Percentiles rank a stretch among this genome's conserved stretches.
Conservation (phyloP, 2,113 vertebrate species). For the Coreoperca whiteheadi region DNA sequence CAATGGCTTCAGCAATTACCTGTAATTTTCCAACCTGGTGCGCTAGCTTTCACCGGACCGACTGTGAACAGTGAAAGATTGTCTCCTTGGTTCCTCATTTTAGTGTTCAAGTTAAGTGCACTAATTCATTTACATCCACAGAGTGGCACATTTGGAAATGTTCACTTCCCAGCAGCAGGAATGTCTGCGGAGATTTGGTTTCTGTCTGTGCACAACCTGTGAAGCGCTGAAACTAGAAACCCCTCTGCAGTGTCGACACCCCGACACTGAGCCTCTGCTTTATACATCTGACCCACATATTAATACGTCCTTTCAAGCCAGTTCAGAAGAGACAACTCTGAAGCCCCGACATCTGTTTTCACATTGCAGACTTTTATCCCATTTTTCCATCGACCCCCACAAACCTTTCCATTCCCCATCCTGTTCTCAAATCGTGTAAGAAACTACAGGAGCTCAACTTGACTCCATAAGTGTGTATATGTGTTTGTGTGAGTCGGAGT, state of each 20-base stretch:
- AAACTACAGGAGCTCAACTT: slow-evolving; percentile 68
- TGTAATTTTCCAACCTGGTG: slow-evolving; percentile 83
- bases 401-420: slow-evolving; percentile 56
- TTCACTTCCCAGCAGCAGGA: slow-evolving; percentile 70
- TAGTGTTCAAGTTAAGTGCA: slow-evolving; percentile 62
- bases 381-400: slow-evolving; percentile 75
- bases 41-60: slow-evolving; percentile 59
- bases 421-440: slow-evolving; percentile 59
- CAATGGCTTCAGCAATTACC: slow-evolving; percentile 82
- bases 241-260: slow-evolving; percentile 56
- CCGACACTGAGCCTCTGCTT: slow-evolving; percentile 71
- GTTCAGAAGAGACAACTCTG: slow-evolving; percentile 64
- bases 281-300: slow-evolving; percentile 81
- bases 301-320: slow-evolving; percentile 68
- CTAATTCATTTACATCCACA: slow-evolving; percentile 74
- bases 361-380: slow-evolving; percentile 76
- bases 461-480: slow-evolving; percentile 51
- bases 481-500: slow-evolving; percentile 54
- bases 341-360: slow-evolving; percentile 81
- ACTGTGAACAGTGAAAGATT: slow-evolving; percentile 76
- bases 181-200: slow-evolving; percentile 68
- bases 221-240: slow-evolving; percentile 72
- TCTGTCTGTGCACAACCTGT: slow-evolving; percentile 59
- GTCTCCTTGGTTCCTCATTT: slow-evolving; percentile 67
- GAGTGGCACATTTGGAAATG: slow-evolving; percentile 77